These are phyloP conservation scores for Paedocypris sp. DNA, from an alignment of 2,113 vertebrate species.

Conservation along the genomic window DNA sequence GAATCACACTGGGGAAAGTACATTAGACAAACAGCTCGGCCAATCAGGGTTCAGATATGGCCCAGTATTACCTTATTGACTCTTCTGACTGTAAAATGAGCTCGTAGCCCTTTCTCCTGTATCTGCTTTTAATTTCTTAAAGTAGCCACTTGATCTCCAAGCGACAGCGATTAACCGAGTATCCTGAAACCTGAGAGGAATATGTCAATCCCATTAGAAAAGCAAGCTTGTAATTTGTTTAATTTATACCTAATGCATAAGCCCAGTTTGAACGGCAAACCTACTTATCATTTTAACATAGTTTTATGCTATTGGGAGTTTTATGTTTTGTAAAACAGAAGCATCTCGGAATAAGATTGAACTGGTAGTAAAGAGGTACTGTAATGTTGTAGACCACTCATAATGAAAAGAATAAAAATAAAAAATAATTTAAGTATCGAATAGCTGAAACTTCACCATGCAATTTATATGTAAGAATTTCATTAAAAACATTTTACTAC, in stretches of 20 bases:
- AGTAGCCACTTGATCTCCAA: constrained; percentile 41
- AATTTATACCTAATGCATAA: constrained; percentile 16
- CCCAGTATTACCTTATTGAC: constrained; percentile 32
- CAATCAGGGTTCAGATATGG: constrained; percentile 17
- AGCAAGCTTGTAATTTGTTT: constrained; percentile 35
- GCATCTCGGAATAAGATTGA: too few species aligned
- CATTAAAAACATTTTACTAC: too few species aligned
- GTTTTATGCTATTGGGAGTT: too few species aligned
- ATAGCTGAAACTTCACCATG: too few species aligned
- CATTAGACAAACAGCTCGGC: constrained; percentile 11
- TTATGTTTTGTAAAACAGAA: too few species aligned
- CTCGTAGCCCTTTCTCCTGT: constrained; percentile 24
- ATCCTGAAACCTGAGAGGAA: constrained; percentile 41
- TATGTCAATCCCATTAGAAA: constrained; percentile 34
- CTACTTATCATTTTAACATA: too few species aligned
- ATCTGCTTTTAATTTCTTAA: constrained; percentile 46
- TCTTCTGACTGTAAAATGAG: constrained; percentile 26
- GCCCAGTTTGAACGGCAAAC: constrained; percentile 7
- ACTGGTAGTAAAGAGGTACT: too few species aligned
- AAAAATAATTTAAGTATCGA: too few species aligned
- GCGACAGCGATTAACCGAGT: constrained; percentile 29
- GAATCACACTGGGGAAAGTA: constrained; percentile 20
- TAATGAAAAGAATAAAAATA: too few species aligned
- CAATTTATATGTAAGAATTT: too few species aligned
- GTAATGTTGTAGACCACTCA: too few species aligned